phyloP scores from a whole-genome alignment of 2,888 invertebrate genomes.

The Eretmocerus hayati region DNA sequence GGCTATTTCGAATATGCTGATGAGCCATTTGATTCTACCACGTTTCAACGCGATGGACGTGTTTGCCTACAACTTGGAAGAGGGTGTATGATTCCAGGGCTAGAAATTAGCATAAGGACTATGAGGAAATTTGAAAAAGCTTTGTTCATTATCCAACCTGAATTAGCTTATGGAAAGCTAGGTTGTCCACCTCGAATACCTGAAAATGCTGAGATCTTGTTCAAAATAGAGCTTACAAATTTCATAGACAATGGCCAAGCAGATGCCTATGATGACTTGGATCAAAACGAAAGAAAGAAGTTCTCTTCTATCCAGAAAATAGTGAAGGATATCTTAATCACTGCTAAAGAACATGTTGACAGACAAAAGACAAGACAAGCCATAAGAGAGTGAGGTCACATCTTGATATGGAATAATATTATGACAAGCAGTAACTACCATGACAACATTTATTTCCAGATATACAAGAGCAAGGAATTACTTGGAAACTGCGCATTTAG shows the following conservation, averaged over 20 bases:
- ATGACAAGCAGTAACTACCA: background rate
- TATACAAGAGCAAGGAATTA: conserved; percentile 59
- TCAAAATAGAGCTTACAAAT: conserved; percentile 65
- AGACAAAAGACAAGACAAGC: conserved; percentile 45
- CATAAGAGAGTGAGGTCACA: conserved; percentile 12
- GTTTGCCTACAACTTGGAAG: conserved; percentile 45
- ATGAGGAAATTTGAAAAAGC: conserved; percentile 78
- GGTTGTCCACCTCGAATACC: conserved; percentile 78
- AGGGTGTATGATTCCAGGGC: conserved; percentile 51
- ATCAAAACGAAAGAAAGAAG: conserved; percentile 54
- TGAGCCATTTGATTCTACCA: conserved; percentile 68
- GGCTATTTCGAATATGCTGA: conserved; percentile 63
- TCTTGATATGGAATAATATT: background rate
- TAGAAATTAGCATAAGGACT: conserved; percentile 63
- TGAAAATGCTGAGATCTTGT: conserved; percentile 63
- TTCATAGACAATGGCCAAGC: conserved; percentile 52
- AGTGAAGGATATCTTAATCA: conserved; percentile 56
- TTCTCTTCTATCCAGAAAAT: conserved; percentile 55
- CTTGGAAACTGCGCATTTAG: conserved; percentile 59
- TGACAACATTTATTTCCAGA: conserved; percentile 26
- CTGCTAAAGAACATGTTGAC: conserved; percentile 56
- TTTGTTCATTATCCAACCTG: conserved; percentile 66
- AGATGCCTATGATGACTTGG: conserved; percentile 46
- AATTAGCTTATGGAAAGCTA: conserved; percentile 65
- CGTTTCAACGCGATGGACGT: conserved; percentile 49